phyloP scores from a whole-genome alignment of 2,113 vertebrate genomes.

The Tylochromis polylepis region DNA sequence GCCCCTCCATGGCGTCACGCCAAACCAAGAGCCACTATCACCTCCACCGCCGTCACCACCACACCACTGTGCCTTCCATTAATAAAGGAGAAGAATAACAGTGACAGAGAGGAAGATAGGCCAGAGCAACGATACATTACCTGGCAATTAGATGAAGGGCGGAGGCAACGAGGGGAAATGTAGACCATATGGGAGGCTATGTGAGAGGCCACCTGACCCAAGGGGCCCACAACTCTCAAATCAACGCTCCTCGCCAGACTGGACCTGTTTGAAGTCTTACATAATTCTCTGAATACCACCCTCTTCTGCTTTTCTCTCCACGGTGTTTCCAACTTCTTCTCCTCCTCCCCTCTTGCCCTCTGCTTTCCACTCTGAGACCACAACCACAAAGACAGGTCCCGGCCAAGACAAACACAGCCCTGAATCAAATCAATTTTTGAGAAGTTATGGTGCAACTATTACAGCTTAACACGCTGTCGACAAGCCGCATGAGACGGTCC shows the following conservation, averaged over 20 bases:
- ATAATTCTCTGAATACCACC: slow-evolving; percentile 56
- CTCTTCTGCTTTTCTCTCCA: slow-evolving; percentile 12
- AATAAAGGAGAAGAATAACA: slow-evolving; percentile 59
- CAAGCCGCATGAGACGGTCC: slow-evolving; percentile 47
- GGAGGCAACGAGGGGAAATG: slow-evolving; percentile 46
- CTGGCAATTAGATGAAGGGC: slow-evolving; percentile 69
- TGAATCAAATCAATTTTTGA: slow-evolving; percentile 64
- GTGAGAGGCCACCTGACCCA: slow-evolving; percentile 68
- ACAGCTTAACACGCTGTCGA: slow-evolving; percentile 53
- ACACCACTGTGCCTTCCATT: slow-evolving; percentile 39
- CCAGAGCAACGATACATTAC: slow-evolving; percentile 66
- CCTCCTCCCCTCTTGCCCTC: slow-evolving; percentile 23
- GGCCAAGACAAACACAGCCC: slow-evolving; percentile 68
- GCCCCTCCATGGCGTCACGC: slow-evolving; percentile 62
- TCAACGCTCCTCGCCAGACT: slow-evolving; percentile 57
- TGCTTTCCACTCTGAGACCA: slow-evolving; percentile 43
- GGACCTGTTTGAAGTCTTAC: slow-evolving; percentile 66
- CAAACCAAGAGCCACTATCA: slow-evolving; percentile 51
- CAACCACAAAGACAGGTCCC: slow-evolving; percentile 40
- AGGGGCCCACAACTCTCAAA: slow-evolving; percentile 62
- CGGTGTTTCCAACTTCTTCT: slow-evolving; percentile 3
- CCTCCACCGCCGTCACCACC: slow-evolving; percentile 10
- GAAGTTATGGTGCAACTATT: slow-evolving; percentile 53
- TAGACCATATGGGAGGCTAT: slow-evolving; percentile 72
- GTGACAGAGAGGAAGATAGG: slow-evolving; percentile 31